A percentile compares a stretch with the other conserved stretches of the same genome.
phyloP scores from a whole-genome alignment of 2,888 invertebrate species.

The Operophtera brumata region DNA sequence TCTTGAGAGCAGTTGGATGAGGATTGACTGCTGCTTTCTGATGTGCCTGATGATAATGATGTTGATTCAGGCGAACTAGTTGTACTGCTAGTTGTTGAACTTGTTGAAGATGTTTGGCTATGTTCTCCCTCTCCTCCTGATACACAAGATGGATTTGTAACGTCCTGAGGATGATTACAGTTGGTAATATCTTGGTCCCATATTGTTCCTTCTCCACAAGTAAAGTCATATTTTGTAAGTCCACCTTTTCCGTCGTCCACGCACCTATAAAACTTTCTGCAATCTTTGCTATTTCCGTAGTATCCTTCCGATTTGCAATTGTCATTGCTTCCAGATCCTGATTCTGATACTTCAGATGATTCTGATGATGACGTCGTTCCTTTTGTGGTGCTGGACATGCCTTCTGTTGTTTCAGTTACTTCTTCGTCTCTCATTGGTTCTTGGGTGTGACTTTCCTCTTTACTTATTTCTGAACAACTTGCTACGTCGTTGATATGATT shows the following conservation, averaged over 20 bases:
- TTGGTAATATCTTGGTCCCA: constrained; percentile 82
- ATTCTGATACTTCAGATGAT: constrained; percentile 32
- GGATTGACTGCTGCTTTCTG: constrained; percentile 41
- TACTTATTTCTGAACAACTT: constrained; percentile 41
- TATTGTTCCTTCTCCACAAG: constrained; percentile 85
- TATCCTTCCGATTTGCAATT: constrained; percentile 82
- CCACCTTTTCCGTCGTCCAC: constrained; percentile 82
- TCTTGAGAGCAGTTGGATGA: constrained; percentile 50
- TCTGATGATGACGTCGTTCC: constrained; percentile 31
- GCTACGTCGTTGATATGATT: constrained; percentile 76
- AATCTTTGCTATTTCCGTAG: constrained; percentile 81
- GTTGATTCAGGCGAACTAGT: constrained; percentile 17
- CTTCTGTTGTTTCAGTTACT: constrained; percentile 35
- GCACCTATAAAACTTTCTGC: constrained; percentile 85
- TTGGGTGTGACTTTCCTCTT: constrained; percentile 37
- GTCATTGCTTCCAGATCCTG: constrained; percentile 37
- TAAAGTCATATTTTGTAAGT: constrained; percentile 82
- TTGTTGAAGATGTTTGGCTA: constrained; percentile 33
- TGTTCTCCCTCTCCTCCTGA: constrained; percentile 13
- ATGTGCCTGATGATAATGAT: constrained; percentile 38
- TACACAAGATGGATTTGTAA: constrained; percentile 59
- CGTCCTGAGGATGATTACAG: constrained; percentile 72
- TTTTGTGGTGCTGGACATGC: constrained; percentile 32
- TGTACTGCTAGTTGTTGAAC: constrained; percentile 23
- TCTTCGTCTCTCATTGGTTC: constrained; percentile 48